phyloP scores from a whole-genome alignment of 2,113 vertebrate species.

The Megalops atlanticus region DNA sequence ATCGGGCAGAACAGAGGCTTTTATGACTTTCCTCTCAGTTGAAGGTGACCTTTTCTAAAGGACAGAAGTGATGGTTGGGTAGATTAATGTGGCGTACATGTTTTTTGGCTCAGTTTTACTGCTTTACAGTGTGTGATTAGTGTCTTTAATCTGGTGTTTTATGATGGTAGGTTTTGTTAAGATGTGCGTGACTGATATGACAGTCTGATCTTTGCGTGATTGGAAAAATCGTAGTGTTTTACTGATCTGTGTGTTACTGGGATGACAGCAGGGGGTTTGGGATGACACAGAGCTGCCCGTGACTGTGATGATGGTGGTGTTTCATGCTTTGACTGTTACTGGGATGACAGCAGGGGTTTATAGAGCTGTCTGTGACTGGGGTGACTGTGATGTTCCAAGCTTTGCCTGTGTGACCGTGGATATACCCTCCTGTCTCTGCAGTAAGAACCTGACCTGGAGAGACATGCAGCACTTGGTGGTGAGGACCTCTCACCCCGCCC shows the following conservation, averaged over 20 bases:
- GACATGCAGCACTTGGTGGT: conserved; percentile 99
- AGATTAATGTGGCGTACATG: neutral
- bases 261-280: neutral
- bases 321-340: neutral
- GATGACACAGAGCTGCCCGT: neutral
- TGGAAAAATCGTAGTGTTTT: neutral
- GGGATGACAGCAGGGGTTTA: neutral
- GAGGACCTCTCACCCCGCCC: conserved; percentile 85
- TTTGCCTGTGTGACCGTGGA: neutral
- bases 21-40: conserved; percentile 3
- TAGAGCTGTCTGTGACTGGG: neutral
- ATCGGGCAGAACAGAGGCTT: neutral
- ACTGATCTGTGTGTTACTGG: neutral
- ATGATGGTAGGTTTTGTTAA: neutral
- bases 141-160: neutral
- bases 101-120: neutral
- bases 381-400: neutral
- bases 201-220: neutral
- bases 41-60: conserved; percentile 28
- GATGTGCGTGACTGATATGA: neutral
- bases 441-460: conserved; percentile 95
- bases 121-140: conserved; percentile 29
- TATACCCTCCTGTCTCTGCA: conserved; percentile 50
- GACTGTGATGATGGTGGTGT: neutral
- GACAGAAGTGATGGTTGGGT: conserved; percentile 22